phyloP scores from a whole-genome alignment of 2,797 vertebrate genomes.

The Nannoperca australis region DNA sequence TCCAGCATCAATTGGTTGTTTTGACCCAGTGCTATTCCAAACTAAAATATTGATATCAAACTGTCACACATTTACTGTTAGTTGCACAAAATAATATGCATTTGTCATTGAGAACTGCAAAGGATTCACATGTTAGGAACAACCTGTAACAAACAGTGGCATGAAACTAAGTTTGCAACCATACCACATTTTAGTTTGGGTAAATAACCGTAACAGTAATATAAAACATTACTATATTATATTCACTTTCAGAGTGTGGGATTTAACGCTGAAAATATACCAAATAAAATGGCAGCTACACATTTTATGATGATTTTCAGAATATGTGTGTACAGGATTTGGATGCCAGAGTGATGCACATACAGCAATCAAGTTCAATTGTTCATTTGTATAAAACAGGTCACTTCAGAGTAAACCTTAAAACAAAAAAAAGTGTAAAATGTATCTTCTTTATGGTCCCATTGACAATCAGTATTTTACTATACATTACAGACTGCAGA shows the following conservation, averaged over 20 bases:
- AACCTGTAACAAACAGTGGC: slow-evolving; percentile 1
- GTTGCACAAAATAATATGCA: background rate
- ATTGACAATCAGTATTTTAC: background rate
- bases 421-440: background rate
- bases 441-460: slow-evolving; percentile 8
- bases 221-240: too few species aligned
- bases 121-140: background rate
- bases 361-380: background rate
- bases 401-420: background rate
- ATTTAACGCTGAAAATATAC: background rate
- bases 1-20: background rate
- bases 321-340: background rate
- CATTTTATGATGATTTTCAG: background rate
- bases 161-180: too few species aligned
- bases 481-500: background rate
- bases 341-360: background rate
- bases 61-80: background rate
- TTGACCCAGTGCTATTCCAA: background rate
- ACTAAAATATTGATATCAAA: background rate
- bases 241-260: background rate
- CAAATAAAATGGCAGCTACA: background rate
- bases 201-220: background rate
- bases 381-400: slow-evolving; percentile 15
- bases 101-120: background rate
- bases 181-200: too few species aligned